Evolutionary conservation across 2,113 vertebrate species (phyloP).

Genomic region (Phrynosoma platyrhinos): DNA sequence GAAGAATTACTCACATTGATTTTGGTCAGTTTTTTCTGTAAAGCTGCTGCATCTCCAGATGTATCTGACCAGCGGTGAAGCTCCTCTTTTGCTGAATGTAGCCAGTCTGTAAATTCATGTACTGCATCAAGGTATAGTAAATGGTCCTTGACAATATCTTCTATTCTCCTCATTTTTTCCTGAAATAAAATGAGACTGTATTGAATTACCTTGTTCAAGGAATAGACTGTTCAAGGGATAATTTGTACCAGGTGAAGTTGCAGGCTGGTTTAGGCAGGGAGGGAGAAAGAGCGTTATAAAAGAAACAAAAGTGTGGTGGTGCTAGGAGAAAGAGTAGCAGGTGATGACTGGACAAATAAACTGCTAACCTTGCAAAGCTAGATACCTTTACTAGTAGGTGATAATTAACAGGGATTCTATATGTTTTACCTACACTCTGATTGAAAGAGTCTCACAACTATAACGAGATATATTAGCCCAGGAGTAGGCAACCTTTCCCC

Average conservation of each 20-base stretch:
- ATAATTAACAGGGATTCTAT: not conserved
- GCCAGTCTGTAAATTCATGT: slow-evolving; percentile 95
- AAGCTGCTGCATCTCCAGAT: slow-evolving; percentile 85
- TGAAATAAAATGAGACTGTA: slow-evolving; percentile 44
- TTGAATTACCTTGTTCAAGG: not conserved
- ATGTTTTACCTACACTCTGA: not conserved
- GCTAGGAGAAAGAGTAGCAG: too few relatives aligned
- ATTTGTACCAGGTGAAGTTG: not conserved
- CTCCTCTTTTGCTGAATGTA: slow-evolving; percentile 95
- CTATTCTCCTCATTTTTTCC: slow-evolving; percentile 90
- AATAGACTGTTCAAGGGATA: not conserved
- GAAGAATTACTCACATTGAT: slow-evolving; percentile 84
- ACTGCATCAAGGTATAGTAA: slow-evolving; percentile 92
- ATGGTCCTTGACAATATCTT: slow-evolving; percentile 92
- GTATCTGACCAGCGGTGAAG: slow-evolving; percentile 94
- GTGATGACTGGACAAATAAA: too few relatives aligned
- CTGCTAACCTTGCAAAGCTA: too few relatives aligned
- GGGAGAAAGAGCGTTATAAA: too few relatives aligned
- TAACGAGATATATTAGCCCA: not conserved
- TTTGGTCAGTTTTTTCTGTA: slow-evolving; percentile 88
- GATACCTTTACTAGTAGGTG: too few relatives aligned
- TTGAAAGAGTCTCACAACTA: not conserved
- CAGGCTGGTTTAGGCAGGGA: too few relatives aligned
- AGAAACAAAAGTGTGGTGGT: too few relatives aligned
- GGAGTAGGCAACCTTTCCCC: too few relatives aligned